These are phyloP conservation scores for Macaria notata DNA, from an alignment of 2,888 invertebrate species.

Conservation along the genomic window DNA sequence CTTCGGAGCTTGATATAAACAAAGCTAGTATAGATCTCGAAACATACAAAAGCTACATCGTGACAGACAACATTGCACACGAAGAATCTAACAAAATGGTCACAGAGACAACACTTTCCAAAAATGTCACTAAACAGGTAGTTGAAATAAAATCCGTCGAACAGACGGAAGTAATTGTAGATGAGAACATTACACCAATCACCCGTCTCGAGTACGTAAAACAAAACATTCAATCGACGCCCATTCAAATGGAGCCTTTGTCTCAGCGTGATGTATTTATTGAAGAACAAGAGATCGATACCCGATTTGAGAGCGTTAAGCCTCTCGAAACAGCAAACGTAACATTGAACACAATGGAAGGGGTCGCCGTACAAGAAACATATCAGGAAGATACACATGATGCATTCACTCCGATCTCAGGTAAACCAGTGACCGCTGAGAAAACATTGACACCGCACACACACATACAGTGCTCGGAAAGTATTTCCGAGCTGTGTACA, in stretches of 20 bases:
- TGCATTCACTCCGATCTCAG: slow-evolving; percentile 42
- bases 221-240: slow-evolving; percentile 40
- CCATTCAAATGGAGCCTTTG: slow-evolving; percentile 50
- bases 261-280: slow-evolving; percentile 52
- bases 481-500: slow-evolving; percentile 51
- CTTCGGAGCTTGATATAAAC: slow-evolving; percentile 39
- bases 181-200: slow-evolving; percentile 48
- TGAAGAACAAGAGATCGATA: slow-evolving; percentile 56
- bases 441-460: slow-evolving; percentile 55
- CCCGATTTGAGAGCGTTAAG: slow-evolving; percentile 38
- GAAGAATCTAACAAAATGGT: slow-evolving; percentile 70
- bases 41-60: slow-evolving; percentile 52
- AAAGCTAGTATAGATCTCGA: slow-evolving; percentile 51
- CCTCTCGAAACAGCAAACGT: slow-evolving; percentile 50
- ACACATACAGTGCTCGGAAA: slow-evolving; percentile 67
- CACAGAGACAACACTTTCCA: slow-evolving; percentile 55
- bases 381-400: slow-evolving; percentile 57
- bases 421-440: slow-evolving; percentile 53
- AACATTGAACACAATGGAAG: slow-evolving; percentile 51
- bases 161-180: slow-evolving; percentile 54
- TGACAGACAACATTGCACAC: slow-evolving; percentile 56
- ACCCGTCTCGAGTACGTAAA: slow-evolving; percentile 34
- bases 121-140: slow-evolving; percentile 61
- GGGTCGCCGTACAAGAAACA: slow-evolving; percentile 61
- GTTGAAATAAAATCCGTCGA: slow-evolving; percentile 54